phyloP scores from a whole-genome alignment of 2,113 vertebrate species.

The Pygathrix nemaeus region DNA sequence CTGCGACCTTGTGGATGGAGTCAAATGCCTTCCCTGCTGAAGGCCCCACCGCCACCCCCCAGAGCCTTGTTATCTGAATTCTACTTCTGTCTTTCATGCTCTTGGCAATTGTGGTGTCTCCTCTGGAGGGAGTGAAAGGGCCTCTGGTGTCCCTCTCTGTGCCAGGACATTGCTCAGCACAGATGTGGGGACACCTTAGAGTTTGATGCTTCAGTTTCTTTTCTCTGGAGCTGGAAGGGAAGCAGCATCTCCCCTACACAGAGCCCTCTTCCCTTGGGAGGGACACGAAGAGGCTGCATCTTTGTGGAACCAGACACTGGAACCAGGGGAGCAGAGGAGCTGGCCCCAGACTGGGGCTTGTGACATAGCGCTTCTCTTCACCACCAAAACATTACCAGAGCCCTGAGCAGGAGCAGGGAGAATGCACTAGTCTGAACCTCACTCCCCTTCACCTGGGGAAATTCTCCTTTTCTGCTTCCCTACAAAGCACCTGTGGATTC shows the following conservation, averaged over 20 bases:
- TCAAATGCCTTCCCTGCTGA: neutral
- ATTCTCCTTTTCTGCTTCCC: neutral
- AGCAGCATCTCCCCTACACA: too few species aligned
- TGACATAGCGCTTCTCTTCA: accelerated
- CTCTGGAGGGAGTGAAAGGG: accelerated
- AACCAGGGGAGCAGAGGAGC: too few species aligned
- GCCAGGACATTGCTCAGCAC: neutral
- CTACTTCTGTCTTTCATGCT: neutral
- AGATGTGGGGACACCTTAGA: too few species aligned
- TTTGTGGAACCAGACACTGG: neutral
- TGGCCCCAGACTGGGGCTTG: neutral
- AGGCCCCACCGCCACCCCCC: neutral
- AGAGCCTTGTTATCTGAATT: neutral
- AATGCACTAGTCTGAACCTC: accelerated
- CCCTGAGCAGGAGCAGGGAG: too few species aligned
- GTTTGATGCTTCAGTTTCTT: too few species aligned
- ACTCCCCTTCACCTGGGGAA: accelerated
- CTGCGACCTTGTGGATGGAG: neutral
- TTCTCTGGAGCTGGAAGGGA: neutral
- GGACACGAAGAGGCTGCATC: neutral
- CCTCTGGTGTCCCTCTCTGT: too few species aligned
- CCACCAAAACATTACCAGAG: neutral
- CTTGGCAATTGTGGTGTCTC: neutral
- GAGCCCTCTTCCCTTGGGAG: neutral
- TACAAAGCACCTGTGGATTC: neutral